Base-by-base conservation (phyloP, 2,113 vertebrate species). In the Paradisaea rubra region DNA sequence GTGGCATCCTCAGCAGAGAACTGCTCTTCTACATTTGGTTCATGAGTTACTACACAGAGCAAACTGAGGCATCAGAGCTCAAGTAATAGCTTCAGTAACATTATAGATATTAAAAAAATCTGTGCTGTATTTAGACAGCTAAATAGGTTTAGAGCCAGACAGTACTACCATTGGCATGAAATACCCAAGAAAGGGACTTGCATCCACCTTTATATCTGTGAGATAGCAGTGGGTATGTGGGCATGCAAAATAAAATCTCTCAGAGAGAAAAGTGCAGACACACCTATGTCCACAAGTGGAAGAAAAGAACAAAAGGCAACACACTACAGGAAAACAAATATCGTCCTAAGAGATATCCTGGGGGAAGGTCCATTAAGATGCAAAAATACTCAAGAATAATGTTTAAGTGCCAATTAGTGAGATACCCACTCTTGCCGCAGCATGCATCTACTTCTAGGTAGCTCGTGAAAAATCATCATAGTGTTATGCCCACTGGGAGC, bases 351-450 rank as follows among this genome's bases (percentile, higher is more conserved):
- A 91, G 59, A 60, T 73, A 50, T 27, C 93, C 81, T 76, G 54
- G 64, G 86, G 83, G 16, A 71, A 81, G 41, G 49, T 54, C 37
- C 89, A 94, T 93, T 91, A 79, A 84, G 69, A 53, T 86, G 37
- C 60, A 93, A 83, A 95, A 83, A 63, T 59, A 66, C 49, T 77
- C 87, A 83, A 53, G 79, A 74, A 56, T 52, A 42, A 81, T 90
- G 9, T 71, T 88, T n/a, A 86, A 95, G 86, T 78, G 90, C 37
- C 91, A 92, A 60, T 94, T 84, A 88, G 70, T n/a, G 77, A 89
- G 91, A 76, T 17, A 70, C 42, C 59, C 65, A 89, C 60, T 77
- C 81, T 42, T 94, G 71, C 31, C 91, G 50, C 93, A 90, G 79
- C 86, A 73, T 66, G 92, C 17, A 52, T 35, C 86, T 76, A 87